Evolutionary conservation across 2,113 vertebrate genomes (phyloP).

Genomic region (Thamnophis sirtalis): DNA sequence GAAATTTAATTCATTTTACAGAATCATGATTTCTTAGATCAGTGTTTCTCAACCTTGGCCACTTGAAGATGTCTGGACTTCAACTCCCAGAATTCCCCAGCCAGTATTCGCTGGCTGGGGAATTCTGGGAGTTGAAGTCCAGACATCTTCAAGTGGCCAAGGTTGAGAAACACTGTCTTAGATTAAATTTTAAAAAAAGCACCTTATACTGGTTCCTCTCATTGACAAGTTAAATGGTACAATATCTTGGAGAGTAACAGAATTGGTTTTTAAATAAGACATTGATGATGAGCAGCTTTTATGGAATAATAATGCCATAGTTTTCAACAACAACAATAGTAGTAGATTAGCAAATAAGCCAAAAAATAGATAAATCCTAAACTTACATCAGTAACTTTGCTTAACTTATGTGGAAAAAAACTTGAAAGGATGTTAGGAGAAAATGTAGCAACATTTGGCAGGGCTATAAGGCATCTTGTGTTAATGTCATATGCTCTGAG

Average conservation of each 20-base stretch:
- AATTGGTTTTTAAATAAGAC: neutral
- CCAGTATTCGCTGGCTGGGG: too few species aligned
- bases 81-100: too few species aligned
- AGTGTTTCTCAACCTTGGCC: too few species aligned
- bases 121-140: too few species aligned
- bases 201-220: neutral
- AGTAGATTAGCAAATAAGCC: neutral
- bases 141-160: too few species aligned
- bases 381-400: neutral
- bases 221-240: neutral
- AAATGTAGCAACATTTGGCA: neutral
- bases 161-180: too few species aligned
- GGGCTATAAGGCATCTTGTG: neutral
- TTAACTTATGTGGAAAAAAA: neutral
- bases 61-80: too few species aligned
- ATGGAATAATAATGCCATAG: neutral
- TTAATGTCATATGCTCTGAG: neutral
- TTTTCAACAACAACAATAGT: neutral
- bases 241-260: neutral
- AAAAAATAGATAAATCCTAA: neutral
- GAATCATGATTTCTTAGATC: neutral
- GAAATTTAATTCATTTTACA: neutral
- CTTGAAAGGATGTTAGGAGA: neutral
- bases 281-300: neutral
- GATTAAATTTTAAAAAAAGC: neutral